phyloP scores from a whole-genome alignment of 2,797 vertebrate species.

The Australoheros facetus region DNA sequence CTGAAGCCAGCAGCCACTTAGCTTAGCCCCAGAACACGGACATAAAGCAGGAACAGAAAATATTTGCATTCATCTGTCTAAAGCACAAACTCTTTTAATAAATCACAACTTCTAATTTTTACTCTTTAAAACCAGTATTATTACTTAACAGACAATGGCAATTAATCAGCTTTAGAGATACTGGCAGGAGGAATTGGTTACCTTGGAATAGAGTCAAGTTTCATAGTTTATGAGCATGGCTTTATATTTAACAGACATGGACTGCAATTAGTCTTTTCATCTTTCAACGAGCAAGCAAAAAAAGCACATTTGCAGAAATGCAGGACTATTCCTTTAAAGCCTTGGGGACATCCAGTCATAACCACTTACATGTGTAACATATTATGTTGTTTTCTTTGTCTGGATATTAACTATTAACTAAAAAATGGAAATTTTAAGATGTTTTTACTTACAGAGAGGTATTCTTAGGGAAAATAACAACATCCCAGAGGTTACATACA shows the following conservation, averaged over 20 bases:
- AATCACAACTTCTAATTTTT: background rate
- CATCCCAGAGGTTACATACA: slow-evolving; percentile 37
- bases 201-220: background rate
- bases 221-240: background rate
- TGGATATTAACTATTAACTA: background rate
- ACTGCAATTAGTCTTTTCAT: background rate
- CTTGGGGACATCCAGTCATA: background rate
- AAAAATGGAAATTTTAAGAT: background rate
- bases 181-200: background rate
- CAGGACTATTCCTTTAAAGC: background rate
- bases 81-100: background rate
- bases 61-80: background rate
- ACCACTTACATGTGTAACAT: background rate
- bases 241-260: background rate
- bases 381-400: background rate
- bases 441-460: background rate
- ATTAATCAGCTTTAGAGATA: background rate
- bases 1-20: background rate
- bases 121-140: background rate
- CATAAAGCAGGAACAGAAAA: background rate
- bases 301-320: background rate
- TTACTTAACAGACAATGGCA: background rate
- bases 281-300: background rate
- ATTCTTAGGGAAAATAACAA: slow-evolving; percentile 25
- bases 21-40: background rate